Evolutionary conservation across 2,113 vertebrate species (phyloP).

Genomic region (Microtus ochrogaster): DNA sequence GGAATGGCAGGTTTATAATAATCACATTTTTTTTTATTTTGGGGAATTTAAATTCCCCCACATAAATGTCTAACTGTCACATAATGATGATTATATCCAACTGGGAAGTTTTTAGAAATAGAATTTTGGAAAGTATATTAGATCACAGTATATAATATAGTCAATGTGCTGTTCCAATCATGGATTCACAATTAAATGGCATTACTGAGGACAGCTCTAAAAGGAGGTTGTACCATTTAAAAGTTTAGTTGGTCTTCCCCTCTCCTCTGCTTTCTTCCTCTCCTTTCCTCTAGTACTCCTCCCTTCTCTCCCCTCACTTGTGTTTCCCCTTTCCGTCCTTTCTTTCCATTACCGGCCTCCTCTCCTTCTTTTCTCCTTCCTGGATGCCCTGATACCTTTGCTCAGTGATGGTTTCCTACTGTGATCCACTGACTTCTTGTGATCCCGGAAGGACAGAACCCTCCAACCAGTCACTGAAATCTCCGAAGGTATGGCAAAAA

Average conservation of each 20-base stretch:
- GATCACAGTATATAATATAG: background rate
- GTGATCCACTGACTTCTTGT: background rate
- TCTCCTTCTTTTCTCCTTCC: background rate
- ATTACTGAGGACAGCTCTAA: background rate
- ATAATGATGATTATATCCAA: background rate
- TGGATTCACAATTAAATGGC: background rate
- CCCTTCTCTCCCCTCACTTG: background rate
- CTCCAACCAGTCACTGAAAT: background rate
- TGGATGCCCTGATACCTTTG: background rate
- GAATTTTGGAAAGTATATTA: background rate
- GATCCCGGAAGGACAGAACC: too few species aligned
- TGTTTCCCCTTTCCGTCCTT: fast-evolving
- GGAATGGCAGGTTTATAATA: background rate
- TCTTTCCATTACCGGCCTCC: background rate
- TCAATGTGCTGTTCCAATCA: background rate
- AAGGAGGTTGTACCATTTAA: fast-evolving
- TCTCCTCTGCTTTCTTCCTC: background rate
- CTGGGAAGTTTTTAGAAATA: background rate
- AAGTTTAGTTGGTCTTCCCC: background rate
- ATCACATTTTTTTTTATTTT: background rate
- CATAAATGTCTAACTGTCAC: background rate
- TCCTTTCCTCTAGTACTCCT: background rate
- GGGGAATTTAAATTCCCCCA: fast-evolving
- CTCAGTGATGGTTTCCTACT: background rate
- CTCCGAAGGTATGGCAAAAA: background rate